Conservation (phyloP, 2,113 vertebrate species). For the Ammodytes dubius region DNA sequence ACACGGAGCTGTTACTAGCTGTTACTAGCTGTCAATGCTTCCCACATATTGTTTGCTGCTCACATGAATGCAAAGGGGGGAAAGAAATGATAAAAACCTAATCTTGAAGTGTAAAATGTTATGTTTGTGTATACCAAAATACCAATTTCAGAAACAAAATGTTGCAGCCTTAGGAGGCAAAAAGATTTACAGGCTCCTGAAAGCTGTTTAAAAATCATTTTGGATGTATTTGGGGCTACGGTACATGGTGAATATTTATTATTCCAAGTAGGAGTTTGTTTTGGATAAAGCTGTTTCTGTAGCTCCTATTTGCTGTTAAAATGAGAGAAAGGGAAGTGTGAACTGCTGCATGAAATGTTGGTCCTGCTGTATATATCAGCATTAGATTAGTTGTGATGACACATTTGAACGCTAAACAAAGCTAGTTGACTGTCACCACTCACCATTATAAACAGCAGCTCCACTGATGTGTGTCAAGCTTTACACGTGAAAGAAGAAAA, state of each 20-base stretch:
- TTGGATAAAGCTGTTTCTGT: constrained; percentile 21
- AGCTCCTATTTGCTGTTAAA: background rate
- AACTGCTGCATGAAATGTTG: constrained; percentile 27
- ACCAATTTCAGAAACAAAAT: constrained; percentile 60
- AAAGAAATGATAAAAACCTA: constrained; percentile 62
- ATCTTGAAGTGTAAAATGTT: constrained; percentile 51
- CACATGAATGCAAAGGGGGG: constrained; percentile 39
- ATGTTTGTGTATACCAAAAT: constrained; percentile 47
- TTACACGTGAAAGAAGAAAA: constrained; percentile 48
- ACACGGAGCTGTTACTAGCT: constrained; percentile 65
- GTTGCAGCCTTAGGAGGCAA: constrained; percentile 17
- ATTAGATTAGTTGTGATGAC: constrained; percentile 49
- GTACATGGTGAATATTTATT: background rate
- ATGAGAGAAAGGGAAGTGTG: constrained; percentile 3
- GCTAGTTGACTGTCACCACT: constrained; percentile 61
- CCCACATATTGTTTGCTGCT: constrained; percentile 67
- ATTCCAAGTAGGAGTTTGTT: background rate
- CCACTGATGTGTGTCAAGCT: constrained; percentile 61
- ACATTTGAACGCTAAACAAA: constrained; percentile 47
- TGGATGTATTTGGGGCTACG: constrained; percentile 15
- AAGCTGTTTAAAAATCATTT: constrained; percentile 10
- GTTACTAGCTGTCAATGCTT: constrained; percentile 69
- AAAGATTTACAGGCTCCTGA: constrained; percentile 5
- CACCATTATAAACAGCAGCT: constrained; percentile 41
- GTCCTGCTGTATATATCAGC: constrained; percentile 31